A percentile compares a stretch with the other conserved stretches of the same genome.
These are phyloP conservation scores for Coleophora flavipennella DNA, from an alignment of 2,888 invertebrate species.

Conservation along the genomic window DNA sequence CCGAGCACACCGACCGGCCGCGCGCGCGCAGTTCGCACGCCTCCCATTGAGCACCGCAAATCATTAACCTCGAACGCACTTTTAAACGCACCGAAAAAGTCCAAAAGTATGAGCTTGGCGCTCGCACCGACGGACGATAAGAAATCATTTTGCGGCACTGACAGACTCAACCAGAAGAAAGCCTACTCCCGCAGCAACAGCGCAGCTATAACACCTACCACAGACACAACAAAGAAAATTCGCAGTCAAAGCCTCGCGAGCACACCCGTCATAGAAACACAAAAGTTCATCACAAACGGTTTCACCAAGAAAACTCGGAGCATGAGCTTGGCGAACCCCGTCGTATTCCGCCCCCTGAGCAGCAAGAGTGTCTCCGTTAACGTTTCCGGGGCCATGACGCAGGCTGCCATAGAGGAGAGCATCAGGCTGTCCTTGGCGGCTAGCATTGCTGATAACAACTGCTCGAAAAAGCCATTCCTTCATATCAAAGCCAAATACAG, in stretches of 20 bases:
- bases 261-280: constrained; percentile 43
- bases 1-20: constrained; percentile 45
- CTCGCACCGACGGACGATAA: constrained; percentile 31
- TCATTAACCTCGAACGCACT: constrained; percentile 35
- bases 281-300: constrained; percentile 30
- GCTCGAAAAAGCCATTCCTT: constrained; percentile 71
- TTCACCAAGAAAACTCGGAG: constrained; percentile 52
- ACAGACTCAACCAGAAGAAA: constrained; percentile 33
- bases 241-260: constrained; percentile 60
- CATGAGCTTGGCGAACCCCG: constrained; percentile 49
- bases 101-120: constrained; percentile 57
- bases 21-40: constrained; percentile 38
- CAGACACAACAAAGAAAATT: constrained; percentile 22
- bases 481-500: constrained; percentile 83
- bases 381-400: constrained; percentile 45
- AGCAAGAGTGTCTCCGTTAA: constrained; percentile 37
- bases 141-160: constrained; percentile 46
- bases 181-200: constrained; percentile 27
- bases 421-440: constrained; percentile 57
- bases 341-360: constrained; percentile 33
- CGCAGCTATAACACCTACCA: constrained; percentile 39
- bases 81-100: constrained; percentile 46
- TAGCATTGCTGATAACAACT: constrained; percentile 43
- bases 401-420: constrained; percentile 65
- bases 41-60: constrained; percentile 40